Percentiles rank a stretch among this genome's conserved stretches.
Conservation (phyloP, 2,888 invertebrate species). For the Vesta saturnalis region DNA sequence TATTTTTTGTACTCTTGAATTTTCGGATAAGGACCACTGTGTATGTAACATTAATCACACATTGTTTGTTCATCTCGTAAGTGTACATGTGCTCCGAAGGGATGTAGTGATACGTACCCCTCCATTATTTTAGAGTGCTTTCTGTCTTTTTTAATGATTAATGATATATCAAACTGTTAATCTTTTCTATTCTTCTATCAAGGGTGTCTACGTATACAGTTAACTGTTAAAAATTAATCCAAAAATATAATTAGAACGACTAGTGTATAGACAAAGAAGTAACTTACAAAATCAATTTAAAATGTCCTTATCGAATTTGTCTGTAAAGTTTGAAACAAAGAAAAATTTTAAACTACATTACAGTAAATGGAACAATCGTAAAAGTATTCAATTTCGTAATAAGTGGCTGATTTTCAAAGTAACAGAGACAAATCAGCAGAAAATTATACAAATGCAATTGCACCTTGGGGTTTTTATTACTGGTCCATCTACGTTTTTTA, state of each 20-base stretch:
- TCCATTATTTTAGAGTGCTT: slow-evolving; percentile 9
- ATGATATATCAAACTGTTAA: neutral
- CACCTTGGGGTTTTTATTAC: no score
- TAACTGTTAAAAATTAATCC: no score
- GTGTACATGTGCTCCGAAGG: neutral
- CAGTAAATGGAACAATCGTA: neutral
- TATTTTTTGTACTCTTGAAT: neutral
- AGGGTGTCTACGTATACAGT: no score
- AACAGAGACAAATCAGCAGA: neutral
- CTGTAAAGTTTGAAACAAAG: neutral
- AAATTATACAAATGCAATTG: neutral
- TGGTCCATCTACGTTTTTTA: neutral
- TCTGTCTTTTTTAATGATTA: slow-evolving; percentile 10
- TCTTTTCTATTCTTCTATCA: neutral
- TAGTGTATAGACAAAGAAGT: no score
- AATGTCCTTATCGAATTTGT: neutral
- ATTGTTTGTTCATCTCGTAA: slow-evolving; percentile 4
- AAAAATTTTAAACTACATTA: neutral
- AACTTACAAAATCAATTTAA: neutral
- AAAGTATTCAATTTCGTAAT: neutral
- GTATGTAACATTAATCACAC: slow-evolving; percentile 7
- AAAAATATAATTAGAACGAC: no score
- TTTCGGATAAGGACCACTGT: neutral
- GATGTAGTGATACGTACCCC: slow-evolving; percentile 2
- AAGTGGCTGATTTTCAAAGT: neutral